Evolutionary conservation across 2,113 vertebrate genomes (phyloP), one percentile per base, ranked within the genome.

Genomic region (Percopsis transmontana): DNA sequence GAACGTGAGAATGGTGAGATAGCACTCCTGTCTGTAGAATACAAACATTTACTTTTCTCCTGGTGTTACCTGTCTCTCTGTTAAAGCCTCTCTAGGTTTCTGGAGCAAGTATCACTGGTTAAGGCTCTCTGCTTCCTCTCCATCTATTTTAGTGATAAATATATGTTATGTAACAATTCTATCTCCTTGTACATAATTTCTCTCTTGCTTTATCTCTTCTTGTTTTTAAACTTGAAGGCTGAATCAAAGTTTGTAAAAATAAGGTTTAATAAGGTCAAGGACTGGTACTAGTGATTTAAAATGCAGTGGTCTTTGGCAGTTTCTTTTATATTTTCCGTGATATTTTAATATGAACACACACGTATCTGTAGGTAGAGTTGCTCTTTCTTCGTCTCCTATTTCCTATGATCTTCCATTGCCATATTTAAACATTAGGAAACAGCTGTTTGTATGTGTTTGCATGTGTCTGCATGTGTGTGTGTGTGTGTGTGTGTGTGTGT

Each of bases 391-490:
- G 9, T 45, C n/a, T 5, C 45, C 27, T 8, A 13, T 27, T 23
- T 55, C 40, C 53, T 55, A 60, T 79, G 27, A 33, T 4, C 27
- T 81, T 84, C 78, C 75, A 76, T 65, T 60, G 60, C 74, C 62
- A 5, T 38, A 19, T 39, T 58, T 50, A 33, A 33, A 33, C 27
- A 33, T 33, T 33, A 24, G 39, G 58, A 60, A 75, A 48, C 44
- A 69, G 58, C 55, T 70, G 61, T 70, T 7, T 33, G 27, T 7
- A 33, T 33, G 5, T 33, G 27, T 33, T 4, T 33, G 27, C 27
- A 7, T 33, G 27, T 7, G 27, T 33, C 5, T 33, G 1, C 8
- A 7, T 5, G 27, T 27, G 53, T 20, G n/a, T 52, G 47, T 50
- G 23, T 33, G 23, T 48, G 58, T 24, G 39, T 42, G 21, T 41